Conservation (phyloP, 92 coral and sea anemone species). For the Epizoanthus scotinus region DNA sequence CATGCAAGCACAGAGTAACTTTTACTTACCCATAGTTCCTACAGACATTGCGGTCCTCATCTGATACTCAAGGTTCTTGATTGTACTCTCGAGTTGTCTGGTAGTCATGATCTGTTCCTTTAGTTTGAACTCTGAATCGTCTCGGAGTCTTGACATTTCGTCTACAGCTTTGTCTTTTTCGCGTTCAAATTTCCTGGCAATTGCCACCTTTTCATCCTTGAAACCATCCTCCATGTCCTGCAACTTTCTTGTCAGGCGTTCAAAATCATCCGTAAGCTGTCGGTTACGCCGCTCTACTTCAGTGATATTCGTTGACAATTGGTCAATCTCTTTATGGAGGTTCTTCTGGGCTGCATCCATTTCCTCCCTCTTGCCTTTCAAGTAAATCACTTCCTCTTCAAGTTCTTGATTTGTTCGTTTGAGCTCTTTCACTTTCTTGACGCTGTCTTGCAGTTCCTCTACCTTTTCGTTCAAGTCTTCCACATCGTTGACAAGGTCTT, state of each 20-base stretch:
- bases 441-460: slow-evolving; percentile 64
- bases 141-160: slow-evolving; percentile 58
- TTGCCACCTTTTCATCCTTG: slow-evolving; percentile 57
- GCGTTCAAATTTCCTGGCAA: slow-evolving; percentile 56
- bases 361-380: slow-evolving; percentile 80
- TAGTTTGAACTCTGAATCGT: slow-evolving; percentile 59
- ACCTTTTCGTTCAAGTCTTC: slow-evolving; percentile 70
- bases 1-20: too few species aligned
- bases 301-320: slow-evolving; percentile 64
- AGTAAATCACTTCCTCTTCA: slow-evolving; percentile 65
- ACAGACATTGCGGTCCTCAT: slow-evolving; percentile 33
- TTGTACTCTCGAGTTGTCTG: slow-evolving; percentile 58
- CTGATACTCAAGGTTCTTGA: slow-evolving; percentile 52
- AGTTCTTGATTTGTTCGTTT: slow-evolving; percentile 73
- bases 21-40: slow-evolving; percentile 21
- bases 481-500: slow-evolving; percentile 59
- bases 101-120: slow-evolving; percentile 55
- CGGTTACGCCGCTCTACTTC: slow-evolving; percentile 78
- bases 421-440: slow-evolving; percentile 65
- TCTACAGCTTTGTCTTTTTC: slow-evolving; percentile 72
- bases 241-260: slow-evolving; percentile 67
- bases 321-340: slow-evolving; percentile 73
- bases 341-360: slow-evolving; percentile 67
- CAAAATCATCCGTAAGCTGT: slow-evolving; percentile 66
- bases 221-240: slow-evolving; percentile 80